phyloP scores from a whole-genome alignment of 2,113 vertebrate species.

The Notarius quadriscutis region DNA sequence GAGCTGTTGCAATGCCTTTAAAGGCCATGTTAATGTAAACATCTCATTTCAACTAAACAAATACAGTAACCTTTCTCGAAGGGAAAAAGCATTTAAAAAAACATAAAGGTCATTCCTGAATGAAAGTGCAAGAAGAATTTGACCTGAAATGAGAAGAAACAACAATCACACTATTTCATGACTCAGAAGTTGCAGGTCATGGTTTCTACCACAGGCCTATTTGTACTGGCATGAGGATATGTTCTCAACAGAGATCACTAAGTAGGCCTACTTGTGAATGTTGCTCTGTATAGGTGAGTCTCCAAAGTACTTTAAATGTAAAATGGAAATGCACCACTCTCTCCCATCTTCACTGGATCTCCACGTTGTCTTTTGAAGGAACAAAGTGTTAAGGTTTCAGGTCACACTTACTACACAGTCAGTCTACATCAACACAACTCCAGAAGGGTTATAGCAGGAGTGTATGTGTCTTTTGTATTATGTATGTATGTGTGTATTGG shows the following conservation, averaged over 20 bases:
- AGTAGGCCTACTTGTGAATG: background rate
- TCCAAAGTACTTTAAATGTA: background rate
- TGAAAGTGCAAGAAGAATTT: slow-evolving; percentile 24
- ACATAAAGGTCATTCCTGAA: slow-evolving; percentile 29
- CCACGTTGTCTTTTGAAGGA: slow-evolving; percentile 2
- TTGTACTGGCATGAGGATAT: background rate
- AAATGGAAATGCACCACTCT: background rate
- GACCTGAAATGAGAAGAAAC: slow-evolving; percentile 34
- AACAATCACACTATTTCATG: slow-evolving; percentile 31
- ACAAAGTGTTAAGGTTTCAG: slow-evolving; percentile 20
- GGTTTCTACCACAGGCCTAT: background rate
- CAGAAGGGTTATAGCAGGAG: background rate
- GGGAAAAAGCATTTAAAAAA: background rate
- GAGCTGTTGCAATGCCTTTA: background rate
- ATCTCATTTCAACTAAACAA: slow-evolving; percentile 35
- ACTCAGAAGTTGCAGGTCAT: slow-evolving; percentile 8
- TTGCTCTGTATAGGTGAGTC: too few species aligned
- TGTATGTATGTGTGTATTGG: background rate
- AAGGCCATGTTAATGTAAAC: slow-evolving; percentile 39
- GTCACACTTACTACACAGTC: background rate
- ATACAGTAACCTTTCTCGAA: slow-evolving; percentile 24
- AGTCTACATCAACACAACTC: background rate
- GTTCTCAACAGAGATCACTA: background rate
- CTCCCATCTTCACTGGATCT: background rate
- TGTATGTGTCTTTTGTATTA: background rate